Percentiles rank a stretch among this genome's conserved stretches.
These are phyloP conservation scores for Chymomyza procnemis DNA, from an alignment of 2,888 invertebrate species.

Conservation along the genomic window DNA sequence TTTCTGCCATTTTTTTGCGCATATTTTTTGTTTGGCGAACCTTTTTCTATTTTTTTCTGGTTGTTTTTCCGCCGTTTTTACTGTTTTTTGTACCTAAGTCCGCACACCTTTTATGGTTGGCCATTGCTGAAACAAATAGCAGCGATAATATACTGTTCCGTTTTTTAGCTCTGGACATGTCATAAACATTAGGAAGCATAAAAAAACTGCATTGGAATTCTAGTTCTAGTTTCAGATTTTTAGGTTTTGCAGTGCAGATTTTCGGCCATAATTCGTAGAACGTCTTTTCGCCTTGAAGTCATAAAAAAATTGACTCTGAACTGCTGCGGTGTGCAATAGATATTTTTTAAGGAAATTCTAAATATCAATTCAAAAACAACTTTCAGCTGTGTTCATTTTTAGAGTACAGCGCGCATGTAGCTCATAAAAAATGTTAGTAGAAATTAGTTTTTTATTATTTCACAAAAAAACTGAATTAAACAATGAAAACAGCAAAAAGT, in stretches of 20 bases:
- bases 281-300: conserved; percentile 48
- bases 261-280: conserved; percentile 52
- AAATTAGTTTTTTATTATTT: conserved; percentile 62
- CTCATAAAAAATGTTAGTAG: conserved; percentile 8
- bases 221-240: conserved; percentile 74
- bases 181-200: conserved; percentile 70
- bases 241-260: conserved; percentile 50
- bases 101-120: conserved; percentile 37
- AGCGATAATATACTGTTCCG: conserved; percentile 66
- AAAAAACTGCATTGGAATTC: conserved; percentile 74
- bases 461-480: conserved; percentile 58
- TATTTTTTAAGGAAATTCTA: not conserved
- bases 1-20: not conserved
- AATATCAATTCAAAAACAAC: conserved; percentile 19
- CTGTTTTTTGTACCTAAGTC: conserved; percentile 33
- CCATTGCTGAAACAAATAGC: conserved; percentile 50
- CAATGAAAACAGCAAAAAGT: conserved; percentile 28
- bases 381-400: not conserved
- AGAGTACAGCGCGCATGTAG: not conserved
- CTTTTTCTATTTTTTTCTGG: not conserved
- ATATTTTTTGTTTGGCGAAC: conserved; percentile 22
- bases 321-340: conserved; percentile 51
- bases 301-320: conserved; percentile 58
- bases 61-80: conserved; percentile 5
- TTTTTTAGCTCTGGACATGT: conserved; percentile 55